These are phyloP conservation scores for Chesias legatella DNA, from an alignment of 2,888 invertebrate species.

Conservation along the genomic window DNA sequence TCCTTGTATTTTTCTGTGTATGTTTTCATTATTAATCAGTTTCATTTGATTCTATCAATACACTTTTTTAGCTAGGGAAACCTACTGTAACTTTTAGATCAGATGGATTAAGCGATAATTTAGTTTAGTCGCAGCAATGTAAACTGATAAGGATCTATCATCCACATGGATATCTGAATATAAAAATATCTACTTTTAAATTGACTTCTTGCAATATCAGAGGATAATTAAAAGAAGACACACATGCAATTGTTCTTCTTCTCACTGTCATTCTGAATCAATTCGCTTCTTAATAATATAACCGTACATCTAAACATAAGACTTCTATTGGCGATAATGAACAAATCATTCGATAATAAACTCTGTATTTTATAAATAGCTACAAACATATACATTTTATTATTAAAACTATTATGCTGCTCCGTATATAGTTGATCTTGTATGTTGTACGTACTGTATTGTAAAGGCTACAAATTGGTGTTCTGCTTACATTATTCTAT, in stretches of 20 bases:
- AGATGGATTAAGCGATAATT: too few relatives aligned
- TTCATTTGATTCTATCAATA: too few relatives aligned
- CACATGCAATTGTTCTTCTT: constrained; percentile 14
- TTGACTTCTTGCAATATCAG: constrained; percentile 19
- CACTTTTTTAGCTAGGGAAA: too few relatives aligned
- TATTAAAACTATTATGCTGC: constrained; percentile 6
- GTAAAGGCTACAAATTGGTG: constrained; percentile 73
- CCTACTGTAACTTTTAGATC: too few relatives aligned
- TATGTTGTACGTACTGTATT: constrained; percentile 34
- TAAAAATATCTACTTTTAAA: constrained; percentile 21
- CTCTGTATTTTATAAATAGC: constrained; percentile 23
- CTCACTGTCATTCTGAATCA: constrained; percentile 12
- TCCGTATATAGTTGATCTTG: constrained; percentile 25
- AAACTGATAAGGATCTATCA: too few relatives aligned
- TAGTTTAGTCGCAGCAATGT: too few relatives aligned
- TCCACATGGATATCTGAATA: constrained; percentile 11
- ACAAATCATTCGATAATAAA: constrained; percentile 22
- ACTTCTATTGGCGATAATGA: constrained; percentile 29
- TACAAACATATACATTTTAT: constrained; percentile 2
- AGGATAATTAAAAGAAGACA: constrained; percentile 13
- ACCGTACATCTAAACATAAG: constrained; percentile 27
- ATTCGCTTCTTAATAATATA: constrained; percentile 21
- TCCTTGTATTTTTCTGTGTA: too few relatives aligned
- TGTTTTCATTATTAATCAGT: too few relatives aligned
- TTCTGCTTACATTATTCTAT: constrained; percentile 66